These are phyloP conservation scores for Papilio gigon DNA, from an alignment of 2,888 invertebrate species.

Conservation along the genomic window DNA sequence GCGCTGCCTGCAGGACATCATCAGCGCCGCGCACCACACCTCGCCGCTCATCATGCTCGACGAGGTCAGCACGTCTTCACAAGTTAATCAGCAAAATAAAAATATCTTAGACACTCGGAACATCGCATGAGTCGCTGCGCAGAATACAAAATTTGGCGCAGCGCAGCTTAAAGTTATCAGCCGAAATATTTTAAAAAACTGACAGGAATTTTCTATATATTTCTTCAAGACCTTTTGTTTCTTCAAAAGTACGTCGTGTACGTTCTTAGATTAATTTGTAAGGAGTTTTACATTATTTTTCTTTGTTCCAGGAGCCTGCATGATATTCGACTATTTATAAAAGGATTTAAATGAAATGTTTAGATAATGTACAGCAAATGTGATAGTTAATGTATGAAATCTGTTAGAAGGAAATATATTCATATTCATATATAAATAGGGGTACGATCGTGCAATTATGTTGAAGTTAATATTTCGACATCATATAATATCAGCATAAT, in stretches of 20 bases:
- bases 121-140: too few species aligned
- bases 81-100: neutral
- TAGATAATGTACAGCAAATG: slow-evolving; percentile 36
- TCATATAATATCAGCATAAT: slow-evolving; percentile 26
- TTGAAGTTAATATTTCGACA: slow-evolving; percentile 10
- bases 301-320: slow-evolving; percentile 48
- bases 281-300: neutral
- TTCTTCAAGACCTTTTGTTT: too few species aligned
- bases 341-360: slow-evolving; percentile 28
- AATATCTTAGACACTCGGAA: too few species aligned
- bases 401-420: slow-evolving; percentile 26
- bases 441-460: slow-evolving; percentile 37
- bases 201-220: too few species aligned
- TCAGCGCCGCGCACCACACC: slow-evolving; percentile 74
- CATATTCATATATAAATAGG: slow-evolving; percentile 23
- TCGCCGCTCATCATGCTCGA: slow-evolving; percentile 49
- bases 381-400: slow-evolving; percentile 40
- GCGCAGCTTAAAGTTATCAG: too few species aligned
- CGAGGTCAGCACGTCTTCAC: slow-evolving; percentile 47
- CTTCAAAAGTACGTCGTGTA: too few species aligned
- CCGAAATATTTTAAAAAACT: too few species aligned
- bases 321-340: slow-evolving; percentile 44
- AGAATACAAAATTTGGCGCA: too few species aligned
- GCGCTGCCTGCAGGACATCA: slow-evolving; percentile 95
- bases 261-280: neutral